Evolutionary conservation across 2,888 invertebrate genomes (phyloP).

Genomic region (Encarsia formosa): DNA sequence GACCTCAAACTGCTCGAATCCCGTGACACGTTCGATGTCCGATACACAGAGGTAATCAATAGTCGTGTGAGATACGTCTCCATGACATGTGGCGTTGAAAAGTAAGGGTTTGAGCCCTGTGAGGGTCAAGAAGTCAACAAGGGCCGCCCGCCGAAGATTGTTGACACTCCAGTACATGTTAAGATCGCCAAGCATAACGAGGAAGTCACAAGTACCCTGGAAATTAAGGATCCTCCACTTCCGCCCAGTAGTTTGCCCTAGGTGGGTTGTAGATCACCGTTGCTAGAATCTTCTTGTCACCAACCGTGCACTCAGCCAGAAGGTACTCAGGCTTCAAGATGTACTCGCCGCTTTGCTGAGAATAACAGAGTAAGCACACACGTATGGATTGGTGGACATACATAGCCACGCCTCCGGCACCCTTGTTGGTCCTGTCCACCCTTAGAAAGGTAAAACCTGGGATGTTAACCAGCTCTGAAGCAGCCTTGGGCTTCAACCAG

Average conservation of each 20-base stretch:
- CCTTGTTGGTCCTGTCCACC: neutral
- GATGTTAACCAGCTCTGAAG: neutral
- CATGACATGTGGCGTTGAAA: neutral
- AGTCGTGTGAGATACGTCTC: neutral
- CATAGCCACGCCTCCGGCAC: neutral
- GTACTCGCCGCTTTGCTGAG: too few relatives aligned
- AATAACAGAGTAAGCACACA: neutral
- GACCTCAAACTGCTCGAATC: neutral
- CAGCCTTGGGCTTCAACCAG: neutral
- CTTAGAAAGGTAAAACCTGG: neutral
- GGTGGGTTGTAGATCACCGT: neutral
- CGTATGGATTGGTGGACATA: neutral
- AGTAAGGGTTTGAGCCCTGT: neutral
- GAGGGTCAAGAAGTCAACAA: neutral
- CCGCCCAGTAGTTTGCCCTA: neutral
- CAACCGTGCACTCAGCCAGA: neutral
- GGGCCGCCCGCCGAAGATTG: too few relatives aligned
- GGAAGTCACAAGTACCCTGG: neutral
- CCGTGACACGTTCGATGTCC: neutral
- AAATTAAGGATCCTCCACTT: neutral
- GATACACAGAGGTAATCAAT: slow-evolving; percentile 1
- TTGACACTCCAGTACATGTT: slow-evolving; percentile 1
- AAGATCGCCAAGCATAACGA: neutral
- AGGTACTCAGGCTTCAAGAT: neutral
- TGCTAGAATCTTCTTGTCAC: neutral